Evolutionary conservation across 1,140 invertebrate genomes (phyloP).

Genomic region (Drosophila ironensis): DNA sequence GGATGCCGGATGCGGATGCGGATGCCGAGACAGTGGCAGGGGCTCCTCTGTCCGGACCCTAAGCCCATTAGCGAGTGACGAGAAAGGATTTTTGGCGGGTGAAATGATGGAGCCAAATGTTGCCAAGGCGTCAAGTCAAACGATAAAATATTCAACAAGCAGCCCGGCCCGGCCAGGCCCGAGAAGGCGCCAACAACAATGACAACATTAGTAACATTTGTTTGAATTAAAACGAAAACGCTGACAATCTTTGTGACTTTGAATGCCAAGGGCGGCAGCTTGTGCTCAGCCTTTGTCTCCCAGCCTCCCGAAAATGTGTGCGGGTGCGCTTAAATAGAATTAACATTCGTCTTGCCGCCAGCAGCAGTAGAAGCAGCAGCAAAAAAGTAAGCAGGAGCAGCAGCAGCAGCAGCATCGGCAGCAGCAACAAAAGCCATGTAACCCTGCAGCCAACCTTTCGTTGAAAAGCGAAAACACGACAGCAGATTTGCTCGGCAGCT

Average conservation of each 20-base stretch:
- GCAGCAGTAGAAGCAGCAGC: constrained; percentile 26
- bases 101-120: constrained; percentile 72
- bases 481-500: constrained; percentile 77
- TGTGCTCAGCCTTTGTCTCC: constrained; percentile 19
- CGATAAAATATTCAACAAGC: constrained; percentile 78
- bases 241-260: constrained; percentile 78
- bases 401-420: constrained; percentile 8
- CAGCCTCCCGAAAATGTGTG: constrained; percentile 1
- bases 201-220: constrained; percentile 80
- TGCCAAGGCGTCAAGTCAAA: constrained; percentile 73
- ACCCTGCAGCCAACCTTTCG: constrained; percentile 61
- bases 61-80: constrained; percentile 61
- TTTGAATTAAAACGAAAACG: constrained; percentile 81
- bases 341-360: constrained; percentile 74
- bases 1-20: neutral
- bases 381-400: too few relatives aligned
- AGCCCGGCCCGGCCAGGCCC: too few relatives aligned
- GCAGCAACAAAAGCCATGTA: constrained; percentile 42
- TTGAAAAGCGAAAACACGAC: constrained; percentile 61
- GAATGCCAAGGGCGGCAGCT: constrained; percentile 68
- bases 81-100: constrained; percentile 65
- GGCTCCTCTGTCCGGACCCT: neutral
- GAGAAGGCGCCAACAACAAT: constrained; percentile 56
- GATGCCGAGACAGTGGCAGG: neutral
- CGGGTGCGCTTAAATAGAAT: constrained; percentile 71